phyloP scores from a whole-genome alignment of 2,888 invertebrate species.

The Eupithecia vulgata region DNA sequence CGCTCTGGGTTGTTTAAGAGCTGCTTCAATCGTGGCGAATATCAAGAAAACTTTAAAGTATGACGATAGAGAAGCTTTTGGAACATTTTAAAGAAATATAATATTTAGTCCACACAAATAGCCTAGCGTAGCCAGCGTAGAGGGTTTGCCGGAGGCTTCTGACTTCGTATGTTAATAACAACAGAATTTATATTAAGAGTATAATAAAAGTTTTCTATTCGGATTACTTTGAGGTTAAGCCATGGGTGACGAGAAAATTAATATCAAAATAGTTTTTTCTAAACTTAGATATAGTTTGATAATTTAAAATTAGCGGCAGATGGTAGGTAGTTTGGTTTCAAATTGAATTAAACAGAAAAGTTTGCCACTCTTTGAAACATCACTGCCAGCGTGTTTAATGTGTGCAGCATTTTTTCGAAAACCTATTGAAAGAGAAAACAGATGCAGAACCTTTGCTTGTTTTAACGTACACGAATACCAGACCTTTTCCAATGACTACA shows the following conservation, averaged over 20 bases:
- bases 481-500: neutral
- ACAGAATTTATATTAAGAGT: too few relatives aligned
- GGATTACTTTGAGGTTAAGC: too few relatives aligned
- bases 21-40: neutral
- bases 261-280: too few relatives aligned
- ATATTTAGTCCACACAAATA: too few relatives aligned
- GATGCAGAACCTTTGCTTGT: neutral
- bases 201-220: too few relatives aligned
- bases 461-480: neutral
- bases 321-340: too few relatives aligned
- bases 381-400: neutral
- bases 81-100: neutral
- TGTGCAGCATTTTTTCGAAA: neutral
- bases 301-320: too few relatives aligned
- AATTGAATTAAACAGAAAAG: neutral
- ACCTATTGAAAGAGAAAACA: neutral
- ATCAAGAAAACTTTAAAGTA: neutral
- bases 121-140: too few relatives aligned
- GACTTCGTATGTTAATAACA: too few relatives aligned
- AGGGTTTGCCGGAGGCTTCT: too few relatives aligned
- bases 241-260: too few relatives aligned
- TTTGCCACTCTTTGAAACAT: neutral
- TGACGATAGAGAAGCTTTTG: neutral
- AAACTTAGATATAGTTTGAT: too few relatives aligned
- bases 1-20: neutral